Percentiles rank a stretch among this genome's conserved stretches.
Evolutionary conservation across 2,888 invertebrate genomes (phyloP).

Genomic region (Morinoia aosen): DNA sequence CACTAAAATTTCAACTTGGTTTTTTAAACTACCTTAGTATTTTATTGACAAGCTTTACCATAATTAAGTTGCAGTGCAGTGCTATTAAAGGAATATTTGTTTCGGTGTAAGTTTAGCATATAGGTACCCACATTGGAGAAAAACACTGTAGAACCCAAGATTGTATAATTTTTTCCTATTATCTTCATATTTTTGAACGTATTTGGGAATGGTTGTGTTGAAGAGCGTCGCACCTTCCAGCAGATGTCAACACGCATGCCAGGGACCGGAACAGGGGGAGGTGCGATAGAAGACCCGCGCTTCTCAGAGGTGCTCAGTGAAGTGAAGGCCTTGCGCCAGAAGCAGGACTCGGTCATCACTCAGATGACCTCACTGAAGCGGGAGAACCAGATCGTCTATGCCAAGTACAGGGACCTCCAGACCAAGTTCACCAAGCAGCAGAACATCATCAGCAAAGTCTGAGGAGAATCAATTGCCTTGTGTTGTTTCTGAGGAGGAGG

Average conservation of each 20-base stretch:
- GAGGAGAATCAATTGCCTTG: no score
- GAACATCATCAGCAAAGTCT: slow-evolving; percentile 93
- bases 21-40: no score
- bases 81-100: no score
- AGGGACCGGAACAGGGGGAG: slow-evolving; percentile 56
- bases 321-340: slow-evolving; percentile 87
- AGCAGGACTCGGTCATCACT: slow-evolving; percentile 85
- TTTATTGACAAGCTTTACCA: no score
- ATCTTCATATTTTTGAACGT: no score
- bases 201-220: background rate
- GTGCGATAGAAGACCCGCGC: slow-evolving; percentile 57
- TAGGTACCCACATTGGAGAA: no score
- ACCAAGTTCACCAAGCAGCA: slow-evolving; percentile 96
- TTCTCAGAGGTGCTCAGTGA: slow-evolving; percentile 80
- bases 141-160: no score
- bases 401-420: slow-evolving; percentile 89
- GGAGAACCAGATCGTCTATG: slow-evolving; percentile 95
- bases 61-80: no score
- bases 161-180: no score
- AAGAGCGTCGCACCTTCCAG: background rate
- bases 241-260: slow-evolving; percentile 11
- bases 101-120: no score
- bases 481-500: background rate
- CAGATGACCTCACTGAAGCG: slow-evolving; percentile 88
- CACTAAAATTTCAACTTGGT: no score